Conservation (phyloP, 1,140 invertebrate species). For the Choristoneura fumiferana region DNA sequence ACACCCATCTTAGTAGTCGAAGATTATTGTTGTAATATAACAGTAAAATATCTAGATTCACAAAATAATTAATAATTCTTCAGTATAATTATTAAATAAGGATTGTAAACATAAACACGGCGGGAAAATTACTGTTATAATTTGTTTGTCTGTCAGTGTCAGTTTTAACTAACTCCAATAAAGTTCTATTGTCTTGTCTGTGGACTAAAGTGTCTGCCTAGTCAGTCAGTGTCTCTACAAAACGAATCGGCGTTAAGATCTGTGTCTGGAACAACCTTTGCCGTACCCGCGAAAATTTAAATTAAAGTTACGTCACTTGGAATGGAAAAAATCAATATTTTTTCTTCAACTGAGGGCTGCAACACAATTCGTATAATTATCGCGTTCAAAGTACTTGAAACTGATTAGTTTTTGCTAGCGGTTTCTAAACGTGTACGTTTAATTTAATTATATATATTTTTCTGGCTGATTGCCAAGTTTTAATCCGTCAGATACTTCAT, state of each 20-base stretch:
- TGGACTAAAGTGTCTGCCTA: too few species aligned
- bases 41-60: too few species aligned
- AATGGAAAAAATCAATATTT: slow-evolving; percentile 56
- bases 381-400: neutral
- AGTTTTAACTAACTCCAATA: too few species aligned
- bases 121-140: slow-evolving; percentile 25
- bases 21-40: neutral
- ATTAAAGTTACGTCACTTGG: slow-evolving; percentile 38
- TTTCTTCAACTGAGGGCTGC: neutral
- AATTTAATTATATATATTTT: slow-evolving; percentile 17
- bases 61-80: too few species aligned
- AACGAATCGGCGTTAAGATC: too few species aligned
- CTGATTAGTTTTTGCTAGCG: neutral
- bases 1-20: slow-evolving; percentile 40
- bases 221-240: too few species aligned
- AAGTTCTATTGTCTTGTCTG: too few species aligned
- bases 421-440: slow-evolving; percentile 6
- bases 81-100: too few species aligned
- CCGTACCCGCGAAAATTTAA: slow-evolving; percentile 53
- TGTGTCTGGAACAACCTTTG: slow-evolving; percentile 7
- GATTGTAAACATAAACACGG: slow-evolving; percentile 19
- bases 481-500: slow-evolving; percentile 42
- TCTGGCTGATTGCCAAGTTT: slow-evolving; percentile 55
- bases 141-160: neutral
- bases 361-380: neutral